Conservation (phyloP, 2,888 invertebrate genomes). For the Rhopalosiphum nymphaeae region DNA sequence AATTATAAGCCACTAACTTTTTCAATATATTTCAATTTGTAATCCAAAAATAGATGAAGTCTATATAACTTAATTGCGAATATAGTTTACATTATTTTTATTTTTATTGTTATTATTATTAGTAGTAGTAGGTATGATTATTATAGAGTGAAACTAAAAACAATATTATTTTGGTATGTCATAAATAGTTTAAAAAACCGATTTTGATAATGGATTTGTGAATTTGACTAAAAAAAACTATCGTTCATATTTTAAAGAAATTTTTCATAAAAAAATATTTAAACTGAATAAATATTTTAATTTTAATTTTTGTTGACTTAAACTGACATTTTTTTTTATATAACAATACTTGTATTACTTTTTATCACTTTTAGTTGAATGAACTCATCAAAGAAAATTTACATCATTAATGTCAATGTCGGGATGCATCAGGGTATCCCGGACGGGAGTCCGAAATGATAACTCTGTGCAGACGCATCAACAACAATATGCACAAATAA, state of each 20-base stretch:
- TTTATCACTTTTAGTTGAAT: conserved; percentile 59
- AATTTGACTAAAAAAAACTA: neutral
- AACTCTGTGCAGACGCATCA: conserved; percentile 45
- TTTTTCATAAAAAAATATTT: neutral
- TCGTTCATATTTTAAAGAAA: neutral
- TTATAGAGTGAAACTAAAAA: neutral
- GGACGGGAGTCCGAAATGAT: conserved; percentile 63
- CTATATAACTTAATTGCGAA: neutral
- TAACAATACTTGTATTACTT: neutral
- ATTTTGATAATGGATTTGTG: neutral
- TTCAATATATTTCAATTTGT: neutral
- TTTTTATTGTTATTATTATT: neutral
- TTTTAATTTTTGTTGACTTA: conserved; percentile 3
- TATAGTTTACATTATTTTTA: neutral
- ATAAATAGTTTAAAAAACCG: neutral
- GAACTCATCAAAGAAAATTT: conserved; percentile 31
- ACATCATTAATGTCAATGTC: conserved; percentile 59
- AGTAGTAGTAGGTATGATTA: too few species aligned
- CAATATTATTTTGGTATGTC: neutral
- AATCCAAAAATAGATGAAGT: neutral
- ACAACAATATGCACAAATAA: conserved; percentile 60
- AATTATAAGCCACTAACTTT: neutral
- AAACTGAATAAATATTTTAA: neutral
- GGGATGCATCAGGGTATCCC: conserved; percentile 62
- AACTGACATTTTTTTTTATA: neutral